These are phyloP conservation scores for Epinotia brunnichana DNA, from an alignment of 2,888 invertebrate genomes.

Conservation along the genomic window DNA sequence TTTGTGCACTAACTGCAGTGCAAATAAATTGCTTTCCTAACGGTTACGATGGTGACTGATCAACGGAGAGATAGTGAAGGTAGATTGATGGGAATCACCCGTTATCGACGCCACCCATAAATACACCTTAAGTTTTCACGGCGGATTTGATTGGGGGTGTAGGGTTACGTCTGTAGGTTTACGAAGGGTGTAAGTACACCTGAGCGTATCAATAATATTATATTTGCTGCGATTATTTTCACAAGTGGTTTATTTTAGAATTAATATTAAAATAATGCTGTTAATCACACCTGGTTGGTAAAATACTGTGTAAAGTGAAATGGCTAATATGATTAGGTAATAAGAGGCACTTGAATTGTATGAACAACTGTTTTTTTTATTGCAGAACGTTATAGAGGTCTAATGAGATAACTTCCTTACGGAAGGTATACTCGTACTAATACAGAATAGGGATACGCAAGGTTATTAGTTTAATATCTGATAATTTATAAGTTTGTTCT, in stretches of 20 bases:
- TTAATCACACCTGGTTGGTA: no score
- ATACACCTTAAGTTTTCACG: conserved; percentile 39
- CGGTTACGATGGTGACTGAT: conserved; percentile 18
- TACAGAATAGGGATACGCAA: no score
- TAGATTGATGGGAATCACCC: conserved; percentile 24
- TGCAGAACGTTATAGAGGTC: no score
- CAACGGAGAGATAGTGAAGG: conserved; percentile 18
- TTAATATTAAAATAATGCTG: no score
- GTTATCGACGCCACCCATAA: conserved; percentile 21
- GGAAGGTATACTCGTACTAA: no score
- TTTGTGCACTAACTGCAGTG: conserved; percentile 8
- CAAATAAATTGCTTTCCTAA: conserved; percentile 18
- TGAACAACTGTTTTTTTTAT: no score
- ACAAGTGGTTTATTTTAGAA: background rate
- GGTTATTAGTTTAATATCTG: no score
- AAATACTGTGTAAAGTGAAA: no score
- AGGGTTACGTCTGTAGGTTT: background rate
- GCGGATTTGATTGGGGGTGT: conserved; percentile 14
- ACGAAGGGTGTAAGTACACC: background rate
- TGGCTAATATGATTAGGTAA: no score
- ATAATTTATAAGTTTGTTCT: no score
- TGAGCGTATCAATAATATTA: conserved; percentile 7
- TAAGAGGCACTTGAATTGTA: no score
- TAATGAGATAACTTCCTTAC: no score
- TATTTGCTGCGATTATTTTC: background rate